Evolutionary conservation across 2,113 vertebrate genomes (phyloP).

Genomic region (Leptobrachium leishanense): DNA sequence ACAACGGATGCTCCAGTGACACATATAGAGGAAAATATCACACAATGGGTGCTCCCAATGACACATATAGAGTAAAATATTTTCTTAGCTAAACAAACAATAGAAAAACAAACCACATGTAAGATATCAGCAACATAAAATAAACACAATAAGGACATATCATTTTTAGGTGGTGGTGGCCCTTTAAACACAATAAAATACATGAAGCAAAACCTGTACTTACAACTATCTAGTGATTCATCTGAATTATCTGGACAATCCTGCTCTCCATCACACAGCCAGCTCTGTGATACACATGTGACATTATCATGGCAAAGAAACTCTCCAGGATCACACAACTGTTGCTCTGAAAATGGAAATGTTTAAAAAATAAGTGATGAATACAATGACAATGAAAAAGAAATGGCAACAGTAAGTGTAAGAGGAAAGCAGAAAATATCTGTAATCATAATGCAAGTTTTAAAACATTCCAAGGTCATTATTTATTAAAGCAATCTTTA

Average conservation of each 20-base stretch:
- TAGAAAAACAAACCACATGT: too few species aligned
- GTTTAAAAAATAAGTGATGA: slow-evolving; percentile 48
- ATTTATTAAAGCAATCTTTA: slow-evolving; percentile 42
- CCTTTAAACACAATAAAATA: too few species aligned
- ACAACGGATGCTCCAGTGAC: too few species aligned
- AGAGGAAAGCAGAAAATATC: slow-evolving; percentile 16
- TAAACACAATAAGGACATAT: too few species aligned
- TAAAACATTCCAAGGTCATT: slow-evolving; percentile 42
- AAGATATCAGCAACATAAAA: too few species aligned
- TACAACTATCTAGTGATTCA: slow-evolving; percentile 80
- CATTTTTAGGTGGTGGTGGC: too few species aligned
- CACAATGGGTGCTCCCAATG: too few species aligned
- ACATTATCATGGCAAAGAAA: slow-evolving; percentile 83
- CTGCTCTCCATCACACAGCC: slow-evolving; percentile 93
- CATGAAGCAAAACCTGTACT: slow-evolving; percentile 65
- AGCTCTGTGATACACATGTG: slow-evolving; percentile 85
- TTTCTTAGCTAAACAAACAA: too few species aligned
- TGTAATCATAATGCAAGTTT: neutral
- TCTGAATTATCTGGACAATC: slow-evolving; percentile 90
- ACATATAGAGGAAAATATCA: too few species aligned
- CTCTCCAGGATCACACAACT: slow-evolving; percentile 83
- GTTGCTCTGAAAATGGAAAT: slow-evolving; percentile 75
- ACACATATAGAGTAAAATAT: too few species aligned
- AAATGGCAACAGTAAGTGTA: slow-evolving; percentile 28
- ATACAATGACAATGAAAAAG: slow-evolving; percentile 25